Conservation (phyloP, 1,140 invertebrate genomes). For the Aradophagus sp. region DNA sequence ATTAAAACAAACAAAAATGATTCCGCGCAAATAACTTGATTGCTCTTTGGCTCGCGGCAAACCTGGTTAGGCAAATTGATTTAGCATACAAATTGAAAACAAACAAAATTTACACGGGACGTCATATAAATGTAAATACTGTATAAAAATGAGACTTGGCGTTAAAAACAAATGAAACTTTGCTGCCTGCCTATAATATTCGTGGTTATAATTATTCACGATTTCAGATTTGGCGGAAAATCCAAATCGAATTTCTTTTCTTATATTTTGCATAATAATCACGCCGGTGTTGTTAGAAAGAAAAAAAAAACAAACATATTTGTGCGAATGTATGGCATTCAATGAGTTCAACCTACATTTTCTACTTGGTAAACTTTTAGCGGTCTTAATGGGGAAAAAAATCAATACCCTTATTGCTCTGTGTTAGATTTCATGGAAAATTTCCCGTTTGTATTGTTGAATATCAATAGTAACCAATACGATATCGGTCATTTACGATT, state of each 20-base stretch:
- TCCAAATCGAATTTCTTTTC: no score
- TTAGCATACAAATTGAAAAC: constrained; percentile 43
- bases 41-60: constrained; percentile 10
- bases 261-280: not conserved
- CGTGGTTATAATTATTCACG: no score
- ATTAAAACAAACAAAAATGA: constrained; percentile 25
- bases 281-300: not conserved
- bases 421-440: constrained; percentile 5
- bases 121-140: constrained; percentile 39
- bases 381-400: constrained; percentile 30
- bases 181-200: no score
- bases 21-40: constrained; percentile 19
- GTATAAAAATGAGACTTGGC: constrained; percentile 9
- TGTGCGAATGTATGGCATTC: no score
- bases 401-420: constrained; percentile 43
- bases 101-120: constrained; percentile 21
- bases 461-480: no score
- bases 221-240: no score
- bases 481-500: no score
- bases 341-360: constrained; percentile 49
- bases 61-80: constrained; percentile 26
- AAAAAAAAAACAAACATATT: no score
- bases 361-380: constrained; percentile 32
- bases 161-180: constrained; percentile 1
- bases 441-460: no score